Base-by-base conservation (phyloP, 2,888 invertebrate species). In the Elmis aenea region DNA sequence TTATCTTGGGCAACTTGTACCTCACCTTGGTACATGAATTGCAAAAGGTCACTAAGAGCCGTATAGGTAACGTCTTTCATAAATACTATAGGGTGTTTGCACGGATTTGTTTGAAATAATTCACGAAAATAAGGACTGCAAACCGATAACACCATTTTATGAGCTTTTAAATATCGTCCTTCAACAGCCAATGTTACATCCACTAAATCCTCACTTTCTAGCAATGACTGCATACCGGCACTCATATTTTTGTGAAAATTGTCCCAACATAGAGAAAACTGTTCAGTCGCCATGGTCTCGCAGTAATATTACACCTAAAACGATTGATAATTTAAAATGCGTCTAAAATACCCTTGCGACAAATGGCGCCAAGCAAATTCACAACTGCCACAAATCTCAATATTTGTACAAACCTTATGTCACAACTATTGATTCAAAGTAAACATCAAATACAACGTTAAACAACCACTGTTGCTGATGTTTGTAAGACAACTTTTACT, bases 121-220 rank as follows among this genome's bases (percentile, higher is more conserved):
- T 79, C 79, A 65, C 80, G 81, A 70, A 83, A 85, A 66, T 83
- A 85, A 23, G 84, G 82, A 59, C 85, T 85, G 70, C 85, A 85
- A 22, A 85, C 80, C 13, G 84, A 84, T 33, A 85, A 71, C 47
- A 85, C 82, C 50, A 84, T 75, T 63, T 83, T 85, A 66, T 85
- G 85, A 22, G 85, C 85, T 62, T 83, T 79, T 23, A 85, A 71
- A 57, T 79, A 82, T 61, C 79, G 76, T 5, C 85, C 85, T 47
- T 67, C 67, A 3, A 64, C 64, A 2, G 68, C 67, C 24, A 68
- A 50, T 4, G 68, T 68, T n/a, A 68, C 67, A 51, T 68, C 68
- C n/a, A 68, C 68, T 33, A 68, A 52, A 47, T 67, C 67, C 51
- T 68, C 67, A 38, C 54, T 61, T 49, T 66, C 62, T 16, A 67